These are phyloP conservation scores for Archocentrus centrarchus DNA, from an alignment of 2,113 vertebrate species.

Conservation along the genomic window DNA sequence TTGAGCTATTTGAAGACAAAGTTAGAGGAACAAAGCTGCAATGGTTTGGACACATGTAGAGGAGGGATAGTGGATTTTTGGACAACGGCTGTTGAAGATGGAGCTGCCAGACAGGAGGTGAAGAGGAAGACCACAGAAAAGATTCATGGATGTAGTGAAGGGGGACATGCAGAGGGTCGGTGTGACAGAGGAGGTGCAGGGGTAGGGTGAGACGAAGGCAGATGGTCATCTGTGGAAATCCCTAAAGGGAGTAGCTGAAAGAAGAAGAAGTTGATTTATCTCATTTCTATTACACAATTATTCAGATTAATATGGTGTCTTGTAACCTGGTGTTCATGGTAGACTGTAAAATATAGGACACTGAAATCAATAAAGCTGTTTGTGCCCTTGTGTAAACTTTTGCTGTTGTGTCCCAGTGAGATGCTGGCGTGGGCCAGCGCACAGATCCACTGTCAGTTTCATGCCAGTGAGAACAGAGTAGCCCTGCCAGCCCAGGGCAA, in stretches of 20 bases:
- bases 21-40: no score
- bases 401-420: conserved; percentile 83
- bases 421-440: conserved; percentile 97
- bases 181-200: background rate
- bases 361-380: background rate
- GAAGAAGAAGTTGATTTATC: background rate
- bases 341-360: background rate
- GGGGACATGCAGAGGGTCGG: no score
- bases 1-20: no score
- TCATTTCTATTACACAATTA: background rate
- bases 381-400: background rate
- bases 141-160: background rate
- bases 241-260: background rate
- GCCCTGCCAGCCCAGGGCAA: conserved; percentile 87
- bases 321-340: background rate
- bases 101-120: background rate
- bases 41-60: no score
- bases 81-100: no score
- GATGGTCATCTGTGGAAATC: background rate
- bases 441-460: conserved; percentile 98
- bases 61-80: no score
- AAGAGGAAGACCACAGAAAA: background rate
- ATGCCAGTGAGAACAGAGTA: conserved; percentile 92
- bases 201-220: background rate
- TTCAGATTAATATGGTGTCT: background rate